Conservation (phyloP, 2,113 vertebrate species). For the Oceanites oceanicus region DNA sequence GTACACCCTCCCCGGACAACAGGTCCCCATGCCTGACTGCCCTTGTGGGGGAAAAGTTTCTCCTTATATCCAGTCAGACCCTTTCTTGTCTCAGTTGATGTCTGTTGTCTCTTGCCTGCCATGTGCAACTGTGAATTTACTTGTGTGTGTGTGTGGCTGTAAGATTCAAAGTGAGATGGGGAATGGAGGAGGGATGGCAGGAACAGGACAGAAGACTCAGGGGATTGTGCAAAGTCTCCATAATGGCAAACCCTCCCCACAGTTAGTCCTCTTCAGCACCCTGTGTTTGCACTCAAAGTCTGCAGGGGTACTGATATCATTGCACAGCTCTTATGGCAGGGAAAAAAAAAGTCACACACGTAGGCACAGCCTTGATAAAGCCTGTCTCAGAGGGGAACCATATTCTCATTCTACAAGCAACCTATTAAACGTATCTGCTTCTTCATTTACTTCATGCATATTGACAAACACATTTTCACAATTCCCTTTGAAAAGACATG, state of each 20-base stretch:
- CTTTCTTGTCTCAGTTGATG: background rate
- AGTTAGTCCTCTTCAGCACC: background rate
- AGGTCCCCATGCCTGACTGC: background rate
- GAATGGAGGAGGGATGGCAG: background rate
- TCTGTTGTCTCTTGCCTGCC: background rate
- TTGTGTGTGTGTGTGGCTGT: background rate
- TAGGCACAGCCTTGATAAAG: background rate
- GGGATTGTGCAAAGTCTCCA: background rate
- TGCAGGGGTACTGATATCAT: background rate
- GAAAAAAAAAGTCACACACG: too few relatives aligned
- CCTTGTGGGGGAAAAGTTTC: background rate
- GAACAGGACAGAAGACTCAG: background rate
- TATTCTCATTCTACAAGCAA: background rate
- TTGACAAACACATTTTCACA: background rate
- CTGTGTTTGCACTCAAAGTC: background rate
- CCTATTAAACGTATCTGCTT: background rate
- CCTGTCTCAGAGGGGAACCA: background rate
- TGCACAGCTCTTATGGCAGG: background rate
- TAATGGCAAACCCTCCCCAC: background rate
- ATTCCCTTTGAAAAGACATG: background rate
- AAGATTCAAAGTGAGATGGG: background rate
- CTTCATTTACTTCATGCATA: background rate
- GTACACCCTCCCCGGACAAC: background rate
- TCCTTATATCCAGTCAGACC: background rate
- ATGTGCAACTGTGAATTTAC: background rate